Evolutionary conservation across 1,140 invertebrate genomes (phyloP).

Genomic region (Drosophila cardini): DNA sequence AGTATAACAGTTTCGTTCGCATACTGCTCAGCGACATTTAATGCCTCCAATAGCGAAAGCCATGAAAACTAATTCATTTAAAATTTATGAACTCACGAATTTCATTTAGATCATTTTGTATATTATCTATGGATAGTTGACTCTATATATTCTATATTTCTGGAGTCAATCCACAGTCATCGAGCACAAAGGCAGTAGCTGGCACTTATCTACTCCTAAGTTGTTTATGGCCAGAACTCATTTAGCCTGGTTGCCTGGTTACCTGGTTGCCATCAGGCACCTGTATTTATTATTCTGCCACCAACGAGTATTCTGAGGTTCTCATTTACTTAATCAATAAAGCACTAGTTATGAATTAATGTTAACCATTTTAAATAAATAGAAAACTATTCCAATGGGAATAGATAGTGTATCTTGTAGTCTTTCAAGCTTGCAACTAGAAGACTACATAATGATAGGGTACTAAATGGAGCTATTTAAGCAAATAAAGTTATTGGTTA

Average conservation of each 20-base stretch:
- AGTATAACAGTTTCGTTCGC: conserved; percentile 5
- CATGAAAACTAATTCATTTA: conserved; percentile 81
- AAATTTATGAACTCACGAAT: conserved; percentile 68
- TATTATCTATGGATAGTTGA: conserved; percentile 17
- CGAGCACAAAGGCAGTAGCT: neutral
- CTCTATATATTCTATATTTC: too few species aligned
- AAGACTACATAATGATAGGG: too few species aligned
- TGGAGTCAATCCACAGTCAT: neutral
- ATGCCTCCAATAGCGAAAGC: conserved; percentile 14
- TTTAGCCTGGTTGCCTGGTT: conserved; percentile 36
- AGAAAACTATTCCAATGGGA: too few species aligned
- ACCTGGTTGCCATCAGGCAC: conserved; percentile 20
- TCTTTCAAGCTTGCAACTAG: too few species aligned
- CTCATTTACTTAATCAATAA: conserved; percentile 2
- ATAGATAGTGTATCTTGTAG: too few species aligned
- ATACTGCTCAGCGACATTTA: conserved; percentile 22
- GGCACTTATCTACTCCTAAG: conserved; percentile 34
- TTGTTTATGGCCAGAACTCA: conserved; percentile 51
- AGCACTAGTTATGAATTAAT: neutral
- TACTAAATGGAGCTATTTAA: too few species aligned
- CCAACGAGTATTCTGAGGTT: neutral
- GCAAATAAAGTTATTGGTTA: too few species aligned
- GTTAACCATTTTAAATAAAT: too few species aligned
- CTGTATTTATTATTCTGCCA: neutral
- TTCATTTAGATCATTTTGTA: conserved; percentile 62